These are phyloP conservation scores for Pelmatolapia mariae DNA, from an alignment of 2,113 vertebrate species.

Conservation along the genomic window DNA sequence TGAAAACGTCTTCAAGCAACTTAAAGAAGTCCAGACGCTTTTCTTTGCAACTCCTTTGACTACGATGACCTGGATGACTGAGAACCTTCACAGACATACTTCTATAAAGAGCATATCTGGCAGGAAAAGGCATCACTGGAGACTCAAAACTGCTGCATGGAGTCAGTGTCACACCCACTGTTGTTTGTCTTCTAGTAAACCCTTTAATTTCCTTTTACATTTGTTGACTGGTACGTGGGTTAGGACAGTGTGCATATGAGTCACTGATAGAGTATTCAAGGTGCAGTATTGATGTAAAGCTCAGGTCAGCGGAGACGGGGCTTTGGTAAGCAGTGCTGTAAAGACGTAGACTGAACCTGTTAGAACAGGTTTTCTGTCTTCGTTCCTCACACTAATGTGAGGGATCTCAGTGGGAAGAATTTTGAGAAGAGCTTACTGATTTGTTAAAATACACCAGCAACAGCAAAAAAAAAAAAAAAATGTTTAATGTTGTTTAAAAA, in stretches of 20 bases:
- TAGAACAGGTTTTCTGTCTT: neutral
- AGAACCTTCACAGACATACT: no score
- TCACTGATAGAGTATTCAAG: neutral
- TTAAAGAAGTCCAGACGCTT: no score
- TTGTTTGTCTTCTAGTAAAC: neutral
- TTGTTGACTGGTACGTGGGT: neutral
- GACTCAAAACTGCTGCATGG: neutral
- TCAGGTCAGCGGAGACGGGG: neutral
- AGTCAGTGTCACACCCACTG: neutral
- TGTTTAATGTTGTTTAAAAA: neutral
- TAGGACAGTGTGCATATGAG: neutral
- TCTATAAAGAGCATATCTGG: neutral
- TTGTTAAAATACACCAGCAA: neutral
- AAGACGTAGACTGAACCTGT: neutral
- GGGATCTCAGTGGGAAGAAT: neutral
- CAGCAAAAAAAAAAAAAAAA: rapidly evolving
- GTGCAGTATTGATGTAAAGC: neutral
- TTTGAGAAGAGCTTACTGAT: neutral
- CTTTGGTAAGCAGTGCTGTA: neutral
- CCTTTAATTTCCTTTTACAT: neutral
- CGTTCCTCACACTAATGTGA: neutral
- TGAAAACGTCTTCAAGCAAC: no score
- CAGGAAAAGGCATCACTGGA: neutral
- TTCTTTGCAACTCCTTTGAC: no score
- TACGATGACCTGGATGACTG: no score